These are phyloP conservation scores for Alouatta caraya DNA, from an alignment of 2,797 vertebrate species.

Conservation along the genomic window DNA sequence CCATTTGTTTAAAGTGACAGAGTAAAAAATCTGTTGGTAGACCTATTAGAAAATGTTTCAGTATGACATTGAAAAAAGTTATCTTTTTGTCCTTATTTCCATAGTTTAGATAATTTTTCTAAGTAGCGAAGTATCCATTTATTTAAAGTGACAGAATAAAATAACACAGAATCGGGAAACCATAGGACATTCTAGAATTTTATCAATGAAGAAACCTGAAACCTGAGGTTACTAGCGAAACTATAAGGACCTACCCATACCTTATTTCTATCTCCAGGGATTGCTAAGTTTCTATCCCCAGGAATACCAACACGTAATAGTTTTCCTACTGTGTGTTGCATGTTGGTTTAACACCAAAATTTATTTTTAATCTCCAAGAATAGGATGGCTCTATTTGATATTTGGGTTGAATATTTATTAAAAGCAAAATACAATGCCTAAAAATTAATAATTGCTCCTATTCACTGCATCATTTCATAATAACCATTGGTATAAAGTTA, in stretches of 20 bases:
- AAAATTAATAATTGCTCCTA: not conserved
- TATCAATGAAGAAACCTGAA: not conserved
- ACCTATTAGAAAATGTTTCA: not conserved
- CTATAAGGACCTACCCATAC: not conserved
- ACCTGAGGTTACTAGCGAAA: not conserved
- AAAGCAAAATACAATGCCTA: not conserved
- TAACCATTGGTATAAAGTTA: not conserved
- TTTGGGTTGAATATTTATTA: not conserved
- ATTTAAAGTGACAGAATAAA: not conserved
- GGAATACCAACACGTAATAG: not conserved
- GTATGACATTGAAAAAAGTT: not conserved
- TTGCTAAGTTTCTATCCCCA: not conserved
- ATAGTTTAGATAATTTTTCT: not conserved
- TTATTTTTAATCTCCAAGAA: not conserved
- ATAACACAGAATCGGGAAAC: too few relatives aligned
- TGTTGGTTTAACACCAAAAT: not conserved
- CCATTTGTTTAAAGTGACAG: not conserved
- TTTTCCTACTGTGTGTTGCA: not conserved
- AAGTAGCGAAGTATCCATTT: not conserved
- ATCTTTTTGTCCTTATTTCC: not conserved
- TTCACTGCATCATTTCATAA: not conserved
- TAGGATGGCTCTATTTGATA: not conserved
- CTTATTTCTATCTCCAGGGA: not conserved
- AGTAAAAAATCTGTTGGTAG: not conserved
- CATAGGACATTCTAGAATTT: not conserved